phyloP scores from a whole-genome alignment of 2,113 vertebrate genomes.

The Cephalopholis sonnerati region DNA sequence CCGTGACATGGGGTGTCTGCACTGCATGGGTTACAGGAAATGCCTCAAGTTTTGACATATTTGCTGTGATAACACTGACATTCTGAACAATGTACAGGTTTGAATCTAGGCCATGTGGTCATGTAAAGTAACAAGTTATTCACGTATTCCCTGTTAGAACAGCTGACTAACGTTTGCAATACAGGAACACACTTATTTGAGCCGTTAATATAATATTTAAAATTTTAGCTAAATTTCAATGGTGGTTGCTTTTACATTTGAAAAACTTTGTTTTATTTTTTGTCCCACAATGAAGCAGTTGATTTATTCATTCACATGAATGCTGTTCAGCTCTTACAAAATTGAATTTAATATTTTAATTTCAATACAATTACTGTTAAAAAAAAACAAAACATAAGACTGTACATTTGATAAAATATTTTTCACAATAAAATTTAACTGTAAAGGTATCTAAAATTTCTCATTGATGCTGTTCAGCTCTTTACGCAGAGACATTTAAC shows the following conservation, averaged over 20 bases:
- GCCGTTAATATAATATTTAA: background rate
- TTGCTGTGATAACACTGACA: background rate
- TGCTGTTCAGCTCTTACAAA: too few relatives aligned
- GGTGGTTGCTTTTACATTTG: background rate
- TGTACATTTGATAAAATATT: too few relatives aligned
- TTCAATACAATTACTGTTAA: too few relatives aligned
- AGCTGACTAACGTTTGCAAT: background rate
- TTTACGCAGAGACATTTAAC: too few relatives aligned
- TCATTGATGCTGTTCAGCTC: too few relatives aligned
- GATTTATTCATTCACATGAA: too few relatives aligned
- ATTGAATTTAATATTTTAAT: too few relatives aligned
- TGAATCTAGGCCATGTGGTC: background rate
- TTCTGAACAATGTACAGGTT: background rate
- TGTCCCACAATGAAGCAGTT: background rate
- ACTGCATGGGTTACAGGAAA: background rate
- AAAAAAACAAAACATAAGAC: too few relatives aligned
- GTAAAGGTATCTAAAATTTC: too few relatives aligned
- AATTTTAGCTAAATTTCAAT: background rate
- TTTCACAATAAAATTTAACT: background rate
- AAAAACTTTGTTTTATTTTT: too few relatives aligned
- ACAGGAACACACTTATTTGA: background rate
- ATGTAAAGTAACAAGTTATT: background rate
- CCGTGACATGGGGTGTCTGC: background rate
- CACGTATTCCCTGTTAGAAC: background rate
- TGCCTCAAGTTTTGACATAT: background rate